Evolutionary conservation across 2,888 invertebrate genomes (phyloP), one percentile per base, ranked within the genome.

Genomic region (Agriopis leucophaearia): DNA sequence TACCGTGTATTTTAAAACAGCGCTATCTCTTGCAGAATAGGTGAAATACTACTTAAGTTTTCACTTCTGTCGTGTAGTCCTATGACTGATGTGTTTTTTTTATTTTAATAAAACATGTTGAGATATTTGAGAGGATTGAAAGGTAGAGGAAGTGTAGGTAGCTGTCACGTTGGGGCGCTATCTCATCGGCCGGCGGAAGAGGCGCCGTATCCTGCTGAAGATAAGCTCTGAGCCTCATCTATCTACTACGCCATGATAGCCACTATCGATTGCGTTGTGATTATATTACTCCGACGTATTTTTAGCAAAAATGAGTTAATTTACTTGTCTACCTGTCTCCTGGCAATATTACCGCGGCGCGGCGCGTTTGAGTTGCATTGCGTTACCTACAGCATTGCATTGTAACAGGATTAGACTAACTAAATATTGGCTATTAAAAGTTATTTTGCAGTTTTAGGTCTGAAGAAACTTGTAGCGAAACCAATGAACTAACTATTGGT

Each of bases 181-280:
- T 81, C 77, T 76, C 74, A 74, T 74, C 70, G 63, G 72, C 27
- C 77, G 75, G 78, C 89, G 90, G 88, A 89, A 87, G 81, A 85
- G 82, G 78, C 80, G 77, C 78, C 79, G 79, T 87, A 88, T 87
- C 87, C 87, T 86, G 85, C 78, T 74, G 74, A 78, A 83, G 89
- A 91, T 90, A 90, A 86, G 82, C 83, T 74, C 78, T 78, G 77
- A 85, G 80, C 81, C 76, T 86, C 88, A 86, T 87, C 84, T 84
- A 86, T 87, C 84, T 84, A 78, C 73, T 54, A 27, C 56, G 40
- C 45, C 48, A 38, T 44, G 42, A 59, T 59, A 48, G 18, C 27
- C 12, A 38, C 52, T 44, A 47, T 50, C 63, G 71, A 59, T 62
- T 55, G 55, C 13, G 44, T 10, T 51, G 12, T 58, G 50, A 59